These are phyloP conservation scores for Drosophila birchii DNA, from an alignment of 2,888 invertebrate species.

Conservation along the genomic window DNA sequence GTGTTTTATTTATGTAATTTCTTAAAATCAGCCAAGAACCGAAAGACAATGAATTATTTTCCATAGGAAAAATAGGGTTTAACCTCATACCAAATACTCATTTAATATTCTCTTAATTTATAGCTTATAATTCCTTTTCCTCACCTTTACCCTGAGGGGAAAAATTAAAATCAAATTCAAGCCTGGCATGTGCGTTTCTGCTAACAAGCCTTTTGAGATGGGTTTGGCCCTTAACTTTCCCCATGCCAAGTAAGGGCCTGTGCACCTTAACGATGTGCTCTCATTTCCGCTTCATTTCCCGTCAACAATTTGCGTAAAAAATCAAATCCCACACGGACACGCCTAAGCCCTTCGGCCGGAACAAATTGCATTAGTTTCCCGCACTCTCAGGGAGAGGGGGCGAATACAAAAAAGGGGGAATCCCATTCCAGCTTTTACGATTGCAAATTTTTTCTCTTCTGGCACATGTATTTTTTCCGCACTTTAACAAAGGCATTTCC, in stretches of 20 bases:
- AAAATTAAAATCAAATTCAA: slow-evolving; percentile 3
- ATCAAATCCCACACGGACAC: slow-evolving; percentile 40
- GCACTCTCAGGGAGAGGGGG: slow-evolving; percentile 39
- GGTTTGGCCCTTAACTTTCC: slow-evolving; percentile 20
- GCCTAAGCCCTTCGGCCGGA: slow-evolving; percentile 20
- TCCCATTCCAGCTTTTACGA: slow-evolving; percentile 41
- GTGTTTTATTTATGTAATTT: neutral
- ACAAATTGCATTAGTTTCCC: slow-evolving; percentile 66
- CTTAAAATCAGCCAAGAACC: neutral
- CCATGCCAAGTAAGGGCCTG: slow-evolving; percentile 27
- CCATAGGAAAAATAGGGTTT: neutral
- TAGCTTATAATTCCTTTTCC: neutral
- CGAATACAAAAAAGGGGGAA: slow-evolving; percentile 12
- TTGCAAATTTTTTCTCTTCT: slow-evolving; percentile 46
- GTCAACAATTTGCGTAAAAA: slow-evolving; percentile 48
- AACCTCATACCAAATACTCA: neutral
- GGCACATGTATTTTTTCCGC: slow-evolving; percentile 27
- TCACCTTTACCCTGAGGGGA: neutral
- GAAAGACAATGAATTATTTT: neutral
- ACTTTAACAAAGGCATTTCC: slow-evolving; percentile 39
- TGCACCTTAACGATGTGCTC: slow-evolving; percentile 55
- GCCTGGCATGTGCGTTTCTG: slow-evolving; percentile 1
- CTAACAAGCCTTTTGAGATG: slow-evolving; percentile 12
- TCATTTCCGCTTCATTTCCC: slow-evolving; percentile 72
- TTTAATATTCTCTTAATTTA: neutral